Evolutionary conservation across 2,888 invertebrate species (phyloP).

Genomic region (Euplagia quadripunctaria): DNA sequence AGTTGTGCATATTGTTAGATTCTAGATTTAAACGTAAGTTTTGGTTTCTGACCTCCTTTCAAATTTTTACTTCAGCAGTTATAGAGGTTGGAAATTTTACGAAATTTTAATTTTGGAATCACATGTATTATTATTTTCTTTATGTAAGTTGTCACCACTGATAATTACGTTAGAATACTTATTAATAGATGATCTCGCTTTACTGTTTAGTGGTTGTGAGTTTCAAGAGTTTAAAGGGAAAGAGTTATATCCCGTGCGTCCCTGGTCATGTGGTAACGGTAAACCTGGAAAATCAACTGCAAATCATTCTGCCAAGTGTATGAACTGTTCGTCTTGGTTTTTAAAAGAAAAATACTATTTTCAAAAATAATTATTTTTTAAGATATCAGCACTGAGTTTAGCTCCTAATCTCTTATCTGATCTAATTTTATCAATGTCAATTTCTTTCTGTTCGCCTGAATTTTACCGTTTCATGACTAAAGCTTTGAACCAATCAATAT

Average conservation of each 20-base stretch:
- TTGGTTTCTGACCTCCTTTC: slow-evolving; percentile 9
- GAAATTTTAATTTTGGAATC: neutral
- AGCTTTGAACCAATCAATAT: neutral
- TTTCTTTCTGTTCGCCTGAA: neutral
- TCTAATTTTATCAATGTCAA: neutral
- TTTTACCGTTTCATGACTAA: neutral
- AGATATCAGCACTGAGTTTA: too few relatives aligned
- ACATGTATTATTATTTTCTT: neutral
- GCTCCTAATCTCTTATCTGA: too few relatives aligned
- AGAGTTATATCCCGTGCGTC: neutral
- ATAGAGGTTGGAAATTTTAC: neutral
- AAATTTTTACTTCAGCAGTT: neutral
- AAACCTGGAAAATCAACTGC: neutral
- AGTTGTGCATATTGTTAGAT: neutral
- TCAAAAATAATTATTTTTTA: neutral
- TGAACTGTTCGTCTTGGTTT: neutral
- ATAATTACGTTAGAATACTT: too few relatives aligned
- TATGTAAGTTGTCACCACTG: too few relatives aligned
- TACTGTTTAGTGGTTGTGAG: neutral
- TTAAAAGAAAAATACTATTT: neutral
- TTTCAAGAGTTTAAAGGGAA: neutral
- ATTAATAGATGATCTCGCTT: too few relatives aligned
- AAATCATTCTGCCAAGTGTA: neutral
- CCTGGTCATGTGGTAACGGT: neutral
- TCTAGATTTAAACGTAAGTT: slow-evolving; percentile 7